Evolutionary conservation across 2,113 vertebrate species (phyloP).

Genomic region (Xiphorhynchus elegans): DNA sequence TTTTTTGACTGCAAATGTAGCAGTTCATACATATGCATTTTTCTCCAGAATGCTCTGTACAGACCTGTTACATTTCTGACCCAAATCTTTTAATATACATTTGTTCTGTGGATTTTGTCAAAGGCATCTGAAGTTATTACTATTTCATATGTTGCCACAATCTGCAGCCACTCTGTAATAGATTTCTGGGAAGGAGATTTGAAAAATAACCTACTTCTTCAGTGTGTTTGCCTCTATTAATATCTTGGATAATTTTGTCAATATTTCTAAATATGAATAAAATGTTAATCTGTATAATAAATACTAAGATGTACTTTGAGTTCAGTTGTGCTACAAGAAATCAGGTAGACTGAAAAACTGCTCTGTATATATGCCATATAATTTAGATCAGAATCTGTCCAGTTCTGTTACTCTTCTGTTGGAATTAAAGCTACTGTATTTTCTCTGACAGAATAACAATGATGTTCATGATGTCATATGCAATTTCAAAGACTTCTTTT

Average conservation of each 20-base stretch:
- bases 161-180: background rate
- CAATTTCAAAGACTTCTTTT: background rate
- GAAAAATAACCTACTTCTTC: background rate
- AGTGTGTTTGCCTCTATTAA: background rate
- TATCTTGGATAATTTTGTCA: conserved; percentile 1
- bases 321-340: background rate
- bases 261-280: conserved; percentile 22
- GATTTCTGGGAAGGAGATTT: conserved; percentile 9
- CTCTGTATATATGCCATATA: background rate
- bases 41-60: background rate
- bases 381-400: background rate
- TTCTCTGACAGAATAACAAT: background rate
- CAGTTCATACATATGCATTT: background rate
- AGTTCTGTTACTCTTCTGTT: background rate
- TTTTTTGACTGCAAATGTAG: background rate
- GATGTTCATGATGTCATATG: background rate
- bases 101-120: background rate
- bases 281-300: conserved; percentile 39
- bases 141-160: background rate
- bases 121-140: background rate
- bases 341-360: background rate
- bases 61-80: background rate
- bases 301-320: background rate
- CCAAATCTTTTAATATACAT: background rate
- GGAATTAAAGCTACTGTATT: background rate